Evolutionary conservation across 2,113 vertebrate genomes (phyloP).

Genomic region (Notiomystis cincta): DNA sequence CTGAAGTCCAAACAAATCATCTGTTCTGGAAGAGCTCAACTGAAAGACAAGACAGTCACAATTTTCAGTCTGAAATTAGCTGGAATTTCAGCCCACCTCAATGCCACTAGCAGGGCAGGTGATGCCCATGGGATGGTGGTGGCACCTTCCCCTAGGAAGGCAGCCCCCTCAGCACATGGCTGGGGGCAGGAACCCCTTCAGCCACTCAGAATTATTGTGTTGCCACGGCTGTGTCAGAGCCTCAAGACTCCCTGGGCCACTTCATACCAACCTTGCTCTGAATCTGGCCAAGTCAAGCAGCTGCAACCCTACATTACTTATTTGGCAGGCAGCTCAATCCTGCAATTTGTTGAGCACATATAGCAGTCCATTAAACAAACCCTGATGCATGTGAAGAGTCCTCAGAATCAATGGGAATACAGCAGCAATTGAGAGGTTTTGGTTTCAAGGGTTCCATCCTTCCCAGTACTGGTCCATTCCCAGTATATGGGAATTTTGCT

Average conservation of each 20-base stretch:
- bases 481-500: background rate
- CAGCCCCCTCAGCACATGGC: background rate
- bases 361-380: background rate
- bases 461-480: background rate
- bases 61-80: background rate
- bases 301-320: background rate
- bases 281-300: background rate
- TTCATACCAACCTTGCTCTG: background rate
- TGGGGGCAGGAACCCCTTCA: background rate
- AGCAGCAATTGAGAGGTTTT: background rate
- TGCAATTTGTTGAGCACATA: background rate
- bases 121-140: background rate
- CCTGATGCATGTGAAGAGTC: background rate
- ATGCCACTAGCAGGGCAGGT: too few relatives aligned
- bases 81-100: background rate
- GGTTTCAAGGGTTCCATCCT: background rate
- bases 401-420: background rate
- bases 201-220: accelerated
- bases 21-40: background rate
- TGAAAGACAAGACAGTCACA: background rate
- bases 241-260: background rate
- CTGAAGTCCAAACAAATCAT: background rate
- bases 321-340: background rate
- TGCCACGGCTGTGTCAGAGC: background rate
- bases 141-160: background rate